Percentiles rank a stretch among this genome's conserved stretches.
phyloP scores from a whole-genome alignment of 1,140 invertebrate species.

The Pteromalus puparum region DNA sequence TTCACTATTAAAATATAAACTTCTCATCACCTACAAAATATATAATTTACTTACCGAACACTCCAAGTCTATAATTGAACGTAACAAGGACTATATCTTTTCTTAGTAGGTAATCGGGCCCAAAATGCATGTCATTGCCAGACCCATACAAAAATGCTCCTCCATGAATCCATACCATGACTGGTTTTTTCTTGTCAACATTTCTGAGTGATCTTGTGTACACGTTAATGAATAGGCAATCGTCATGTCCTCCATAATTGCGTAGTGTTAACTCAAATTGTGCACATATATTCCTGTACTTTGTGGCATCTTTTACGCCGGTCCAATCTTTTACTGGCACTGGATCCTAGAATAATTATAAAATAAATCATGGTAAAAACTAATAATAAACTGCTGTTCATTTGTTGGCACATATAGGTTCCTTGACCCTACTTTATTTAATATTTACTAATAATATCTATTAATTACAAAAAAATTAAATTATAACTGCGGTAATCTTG shows the following conservation, averaged over 20 bases:
- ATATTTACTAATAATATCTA: too few relatives aligned
- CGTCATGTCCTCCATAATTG: conserved; percentile 74
- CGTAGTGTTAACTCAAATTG: conserved; percentile 59
- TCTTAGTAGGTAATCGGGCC: conserved; percentile 73
- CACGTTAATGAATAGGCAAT: conserved; percentile 90
- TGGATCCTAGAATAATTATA: conserved; percentile 73
- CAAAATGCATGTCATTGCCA: conserved; percentile 66
- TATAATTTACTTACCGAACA: conserved; percentile 68
- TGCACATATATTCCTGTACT: conserved; percentile 75
- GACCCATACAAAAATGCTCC: conserved; percentile 77
- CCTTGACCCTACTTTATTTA: too few relatives aligned
- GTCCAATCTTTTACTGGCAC: conserved; percentile 76
- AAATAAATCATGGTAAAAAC: background rate
- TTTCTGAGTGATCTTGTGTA: conserved; percentile 78
- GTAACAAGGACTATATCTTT: conserved; percentile 77
- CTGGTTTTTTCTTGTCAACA: conserved; percentile 55
- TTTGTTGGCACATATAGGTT: too few relatives aligned
- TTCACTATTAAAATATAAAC: background rate
- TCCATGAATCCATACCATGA: conserved; percentile 78
- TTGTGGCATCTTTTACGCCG: conserved; percentile 74
- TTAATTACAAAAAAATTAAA: too few relatives aligned
- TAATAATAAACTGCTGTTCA: too few relatives aligned
- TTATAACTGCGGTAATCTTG: too few relatives aligned
- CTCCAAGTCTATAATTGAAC: conserved; percentile 79
- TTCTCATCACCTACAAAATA: background rate